Base-by-base conservation (phyloP, 1,140 invertebrate genomes). In the Ceratoteleas bidentatus region DNA sequence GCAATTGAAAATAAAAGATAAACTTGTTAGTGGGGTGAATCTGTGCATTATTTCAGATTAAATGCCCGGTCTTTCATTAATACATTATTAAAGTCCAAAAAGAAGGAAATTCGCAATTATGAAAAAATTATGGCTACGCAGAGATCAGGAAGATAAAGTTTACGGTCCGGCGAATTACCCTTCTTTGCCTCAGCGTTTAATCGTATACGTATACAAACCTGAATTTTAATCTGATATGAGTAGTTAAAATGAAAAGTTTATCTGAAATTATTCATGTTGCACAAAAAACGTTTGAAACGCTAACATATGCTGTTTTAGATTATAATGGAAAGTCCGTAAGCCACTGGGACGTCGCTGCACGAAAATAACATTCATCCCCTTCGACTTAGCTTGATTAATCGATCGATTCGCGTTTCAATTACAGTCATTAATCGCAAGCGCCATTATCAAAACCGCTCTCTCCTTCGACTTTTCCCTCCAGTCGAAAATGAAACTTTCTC, bases 141-240 rank as follows among this genome's bases (percentile, higher is more conserved):
- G 68, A 57, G 56, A 52, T 72, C 36, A 24, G 43, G 68, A 38
- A 72, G 57, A 52, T 60, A 72, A 72, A 61, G 54, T 70, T 70
- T 60, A 70, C 36, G 34, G 16, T 45, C 15, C 47, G 38, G 66
- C 56, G 36, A 70, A 70, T 70, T 60, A 53, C 66, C 56, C 32
- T 47, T 70, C 34, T 50, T 70, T 56, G 45, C 56, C 32, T 33
- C 66, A 60, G 47, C 66, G 60, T 60, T 70, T 53, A 70, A 47
- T 60, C 36, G 45, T 56, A 43, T 45, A 53, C 60, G 47, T 43
- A 60, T 60, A 70, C 54, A 53, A 52, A 60, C 56, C n/a, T 60
- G 54, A 69, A 69, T 57, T 69, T 49, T 58, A 57, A 69, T 69
- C 54, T 68, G 56, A 56, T 57, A 57, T 47, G 45, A 69, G 33